Percentiles rank a stretch among this genome's conserved stretches.
Evolutionary conservation across 1,140 invertebrate genomes (phyloP).

Genomic region (Drepana arcuata): DNA sequence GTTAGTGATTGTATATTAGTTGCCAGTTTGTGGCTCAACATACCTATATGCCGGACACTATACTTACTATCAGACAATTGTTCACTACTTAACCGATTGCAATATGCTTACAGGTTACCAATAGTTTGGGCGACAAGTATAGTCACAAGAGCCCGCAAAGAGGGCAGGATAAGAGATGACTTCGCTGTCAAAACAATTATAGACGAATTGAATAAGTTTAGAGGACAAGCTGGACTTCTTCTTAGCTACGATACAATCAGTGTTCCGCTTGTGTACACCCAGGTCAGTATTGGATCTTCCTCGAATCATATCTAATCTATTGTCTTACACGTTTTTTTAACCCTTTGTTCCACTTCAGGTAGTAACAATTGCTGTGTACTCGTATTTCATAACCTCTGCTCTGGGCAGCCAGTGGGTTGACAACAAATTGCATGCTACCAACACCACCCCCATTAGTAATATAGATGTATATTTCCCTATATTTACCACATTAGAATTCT

Average conservation of each 20-base stretch:
- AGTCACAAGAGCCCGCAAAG: slow-evolving; percentile 88
- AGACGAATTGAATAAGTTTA: slow-evolving; percentile 91
- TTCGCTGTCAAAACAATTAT: slow-evolving; percentile 93
- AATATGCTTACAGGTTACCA: slow-evolving; percentile 76
- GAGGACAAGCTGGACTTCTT: slow-evolving; percentile 85
- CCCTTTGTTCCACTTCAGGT: too few species aligned
- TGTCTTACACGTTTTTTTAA: too few species aligned
- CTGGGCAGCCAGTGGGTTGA: slow-evolving; percentile 88
- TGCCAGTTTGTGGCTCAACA: too few species aligned
- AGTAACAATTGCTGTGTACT: slow-evolving; percentile 92
- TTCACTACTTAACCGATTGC: too few species aligned
- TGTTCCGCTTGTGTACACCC: slow-evolving; percentile 94
- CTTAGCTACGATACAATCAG: slow-evolving; percentile 93
- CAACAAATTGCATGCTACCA: slow-evolving; percentile 39
- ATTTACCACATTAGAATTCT: slow-evolving; percentile 88
- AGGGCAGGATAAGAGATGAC: slow-evolving; percentile 93
- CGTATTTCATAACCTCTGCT: slow-evolving; percentile 87
- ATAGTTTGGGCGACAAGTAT: slow-evolving; percentile 94
- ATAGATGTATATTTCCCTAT: slow-evolving; percentile 90
- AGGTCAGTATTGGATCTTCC: slow-evolving; percentile 74
- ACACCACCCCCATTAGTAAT: slow-evolving; percentile 59
- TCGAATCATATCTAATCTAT: background rate
- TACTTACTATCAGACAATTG: too few species aligned
- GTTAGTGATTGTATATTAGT: too few species aligned
- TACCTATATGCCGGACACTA: too few species aligned